Evolutionary conservation across 2,888 invertebrate species (phyloP).

Genomic region (Drosophila maculinotata): DNA sequence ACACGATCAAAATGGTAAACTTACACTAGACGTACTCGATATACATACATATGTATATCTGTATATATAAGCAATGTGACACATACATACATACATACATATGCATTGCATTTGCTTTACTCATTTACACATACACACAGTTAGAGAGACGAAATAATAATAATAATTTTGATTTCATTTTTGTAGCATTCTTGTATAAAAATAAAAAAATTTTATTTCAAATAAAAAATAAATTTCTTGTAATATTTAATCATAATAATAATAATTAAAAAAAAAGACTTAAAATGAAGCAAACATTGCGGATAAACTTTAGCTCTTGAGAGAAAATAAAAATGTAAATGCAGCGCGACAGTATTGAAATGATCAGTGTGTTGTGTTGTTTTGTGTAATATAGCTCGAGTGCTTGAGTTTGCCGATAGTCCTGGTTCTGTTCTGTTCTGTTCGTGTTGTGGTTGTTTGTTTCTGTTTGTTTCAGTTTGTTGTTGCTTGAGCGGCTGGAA

Average conservation of each 20-base stretch:
- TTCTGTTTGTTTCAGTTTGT: slow-evolving; percentile 24
- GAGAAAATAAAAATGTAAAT: slow-evolving; percentile 45
- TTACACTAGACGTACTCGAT: slow-evolving; percentile 47
- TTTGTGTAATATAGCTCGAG: slow-evolving; percentile 29
- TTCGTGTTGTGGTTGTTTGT: slow-evolving; percentile 34
- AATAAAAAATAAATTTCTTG: slow-evolving; percentile 36
- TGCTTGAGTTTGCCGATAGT: slow-evolving; percentile 38
- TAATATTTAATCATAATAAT: slow-evolving; percentile 40
- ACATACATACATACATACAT: slow-evolving; percentile 1
- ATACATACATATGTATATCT: neutral
- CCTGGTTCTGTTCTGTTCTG: slow-evolving; percentile 10
- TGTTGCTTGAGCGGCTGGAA: slow-evolving; percentile 60
- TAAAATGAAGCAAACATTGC: slow-evolving; percentile 60
- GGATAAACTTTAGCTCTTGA: slow-evolving; percentile 25
- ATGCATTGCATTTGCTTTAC: too few relatives aligned
- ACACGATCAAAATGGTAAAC: slow-evolving; percentile 53
- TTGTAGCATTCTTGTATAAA: slow-evolving; percentile 61
- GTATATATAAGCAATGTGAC: slow-evolving; percentile 1
- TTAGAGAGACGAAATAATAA: slow-evolving; percentile 24
- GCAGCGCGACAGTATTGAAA: slow-evolving; percentile 43
- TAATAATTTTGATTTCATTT: slow-evolving; percentile 31
- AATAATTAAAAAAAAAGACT: slow-evolving; percentile 51
- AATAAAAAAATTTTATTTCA: slow-evolving; percentile 68
- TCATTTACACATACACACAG: slow-evolving; percentile 24
- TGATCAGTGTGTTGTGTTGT: slow-evolving; percentile 22